These are phyloP conservation scores for Aphyosemion australe DNA, from an alignment of 2,113 vertebrate species.

Conservation along the genomic window DNA sequence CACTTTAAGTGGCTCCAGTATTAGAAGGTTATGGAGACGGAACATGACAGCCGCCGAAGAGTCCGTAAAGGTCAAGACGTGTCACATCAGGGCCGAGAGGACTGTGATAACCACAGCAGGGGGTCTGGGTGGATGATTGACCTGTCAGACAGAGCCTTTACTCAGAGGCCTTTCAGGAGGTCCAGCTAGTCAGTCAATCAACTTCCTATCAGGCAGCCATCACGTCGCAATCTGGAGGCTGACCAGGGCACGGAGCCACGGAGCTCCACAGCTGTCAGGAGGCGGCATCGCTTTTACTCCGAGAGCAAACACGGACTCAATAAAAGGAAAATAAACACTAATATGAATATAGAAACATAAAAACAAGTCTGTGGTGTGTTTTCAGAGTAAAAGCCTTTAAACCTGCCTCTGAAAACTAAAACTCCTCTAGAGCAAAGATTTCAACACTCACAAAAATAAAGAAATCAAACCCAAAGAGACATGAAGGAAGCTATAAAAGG, in stretches of 20 bases:
- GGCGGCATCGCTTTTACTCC: conserved; percentile 4
- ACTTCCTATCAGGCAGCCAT: conserved; percentile 74
- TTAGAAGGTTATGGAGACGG: conserved; percentile 21
- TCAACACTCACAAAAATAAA: not conserved
- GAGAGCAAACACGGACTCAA: too few relatives aligned
- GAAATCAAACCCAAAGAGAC: not conserved
- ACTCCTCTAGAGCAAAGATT: not conserved
- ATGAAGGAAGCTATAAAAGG: too few relatives aligned
- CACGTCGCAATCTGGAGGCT: conserved; percentile 64
- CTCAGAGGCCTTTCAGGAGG: conserved; percentile 56
- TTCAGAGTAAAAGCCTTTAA: too few relatives aligned
- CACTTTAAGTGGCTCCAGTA: conserved; percentile 4
- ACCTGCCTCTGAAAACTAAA: not conserved
- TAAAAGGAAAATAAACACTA: too few relatives aligned
- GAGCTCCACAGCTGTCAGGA: conserved; percentile 55
- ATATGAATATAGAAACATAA: not conserved
- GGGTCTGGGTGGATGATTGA: conserved; percentile 70
- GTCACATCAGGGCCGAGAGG: conserved; percentile 40
- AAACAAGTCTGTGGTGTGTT: not conserved
- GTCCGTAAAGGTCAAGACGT: conserved; percentile 57
- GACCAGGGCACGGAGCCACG: conserved; percentile 54
- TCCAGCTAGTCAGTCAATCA: conserved; percentile 75
- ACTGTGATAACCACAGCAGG: conserved; percentile 61
- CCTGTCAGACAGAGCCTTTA: conserved; percentile 73
- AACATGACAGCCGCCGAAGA: conserved; percentile 26